phyloP scores from a whole-genome alignment of 2,113 vertebrate species.

The Clarias macrocephalus region DNA sequence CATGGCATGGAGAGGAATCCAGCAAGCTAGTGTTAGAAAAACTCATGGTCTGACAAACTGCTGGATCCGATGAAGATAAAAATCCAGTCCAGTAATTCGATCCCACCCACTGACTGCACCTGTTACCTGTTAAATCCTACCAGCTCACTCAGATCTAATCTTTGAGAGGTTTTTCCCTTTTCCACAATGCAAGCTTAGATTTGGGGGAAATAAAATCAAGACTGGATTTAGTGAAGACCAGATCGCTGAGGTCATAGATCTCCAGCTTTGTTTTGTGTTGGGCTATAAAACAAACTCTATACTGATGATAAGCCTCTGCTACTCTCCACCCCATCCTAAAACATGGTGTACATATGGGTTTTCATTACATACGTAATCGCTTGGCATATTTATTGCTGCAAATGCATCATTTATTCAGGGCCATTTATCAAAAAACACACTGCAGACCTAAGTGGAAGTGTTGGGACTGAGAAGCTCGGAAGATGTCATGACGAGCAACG shows the following conservation, averaged over 20 bases:
- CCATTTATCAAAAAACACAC: constrained; percentile 39
- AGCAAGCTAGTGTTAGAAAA: background rate
- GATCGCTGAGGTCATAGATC: no score
- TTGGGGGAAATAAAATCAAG: no score
- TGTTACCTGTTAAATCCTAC: background rate
- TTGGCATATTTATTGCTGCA: constrained; percentile 29
- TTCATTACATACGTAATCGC: constrained; percentile 28
- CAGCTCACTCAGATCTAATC: background rate
- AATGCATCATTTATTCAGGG: constrained; percentile 17
- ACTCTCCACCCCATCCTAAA: no score
- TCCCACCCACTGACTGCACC: background rate
- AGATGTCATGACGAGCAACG: constrained; percentile 40
- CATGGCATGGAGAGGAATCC: no score
- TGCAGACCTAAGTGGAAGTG: constrained; percentile 1
- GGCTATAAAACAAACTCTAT: background rate
- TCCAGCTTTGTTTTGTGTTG: no score
- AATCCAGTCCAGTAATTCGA: background rate
- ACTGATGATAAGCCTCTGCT: background rate
- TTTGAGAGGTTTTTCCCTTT: background rate
- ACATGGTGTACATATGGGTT: background rate
- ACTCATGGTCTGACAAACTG: background rate
- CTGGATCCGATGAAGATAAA: background rate
- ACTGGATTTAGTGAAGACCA: no score
- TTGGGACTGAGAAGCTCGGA: constrained; percentile 32
- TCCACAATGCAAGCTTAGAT: no score